Percentiles rank a stretch among this genome's conserved stretches.
Evolutionary conservation across 2,113 vertebrate genomes (phyloP).

Genomic region (Limanda limanda): DNA sequence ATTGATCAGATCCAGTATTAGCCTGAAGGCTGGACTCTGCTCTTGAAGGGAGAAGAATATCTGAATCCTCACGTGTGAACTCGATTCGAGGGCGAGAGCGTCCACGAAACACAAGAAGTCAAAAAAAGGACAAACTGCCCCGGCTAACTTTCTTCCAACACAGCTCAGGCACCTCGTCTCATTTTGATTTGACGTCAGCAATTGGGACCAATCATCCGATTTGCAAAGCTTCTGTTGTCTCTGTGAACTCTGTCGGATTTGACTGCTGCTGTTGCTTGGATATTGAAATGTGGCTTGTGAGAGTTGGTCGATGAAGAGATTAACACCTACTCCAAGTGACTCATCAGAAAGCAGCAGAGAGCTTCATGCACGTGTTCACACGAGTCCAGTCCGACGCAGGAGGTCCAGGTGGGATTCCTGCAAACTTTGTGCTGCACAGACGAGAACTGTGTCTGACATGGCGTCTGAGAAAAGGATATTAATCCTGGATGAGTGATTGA

Average conservation of each 20-base stretch:
- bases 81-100: conserved; percentile 14
- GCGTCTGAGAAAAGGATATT: conserved; percentile 1
- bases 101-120: conserved; percentile 45
- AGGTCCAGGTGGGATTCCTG: background rate
- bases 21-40: conserved; percentile 57
- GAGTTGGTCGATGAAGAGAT: conserved; percentile 20
- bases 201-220: conserved; percentile 2
- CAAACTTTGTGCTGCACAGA: background rate
- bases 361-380: conserved; percentile 21
- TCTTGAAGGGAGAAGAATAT: conserved; percentile 44
- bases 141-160: conserved; percentile 23
- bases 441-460: conserved; percentile 6
- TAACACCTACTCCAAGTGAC: conserved; percentile 56
- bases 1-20: conserved; percentile 69
- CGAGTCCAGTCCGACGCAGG: conserved; percentile 8
- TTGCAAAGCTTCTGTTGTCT: conserved; percentile 16
- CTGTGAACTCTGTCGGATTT: conserved; percentile 6
- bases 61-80: conserved; percentile 40
- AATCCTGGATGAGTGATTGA: conserved; percentile 5
- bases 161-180: background rate
- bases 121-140: conserved; percentile 30
- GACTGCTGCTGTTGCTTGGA: conserved; percentile 15
- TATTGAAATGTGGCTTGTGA: conserved; percentile 5
- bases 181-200: background rate
- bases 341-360: conserved; percentile 32